Evolutionary conservation across 2,797 vertebrate genomes (phyloP), one percentile per base, ranked within the genome.

Genomic region (Lophotriccus pileatus): DNA sequence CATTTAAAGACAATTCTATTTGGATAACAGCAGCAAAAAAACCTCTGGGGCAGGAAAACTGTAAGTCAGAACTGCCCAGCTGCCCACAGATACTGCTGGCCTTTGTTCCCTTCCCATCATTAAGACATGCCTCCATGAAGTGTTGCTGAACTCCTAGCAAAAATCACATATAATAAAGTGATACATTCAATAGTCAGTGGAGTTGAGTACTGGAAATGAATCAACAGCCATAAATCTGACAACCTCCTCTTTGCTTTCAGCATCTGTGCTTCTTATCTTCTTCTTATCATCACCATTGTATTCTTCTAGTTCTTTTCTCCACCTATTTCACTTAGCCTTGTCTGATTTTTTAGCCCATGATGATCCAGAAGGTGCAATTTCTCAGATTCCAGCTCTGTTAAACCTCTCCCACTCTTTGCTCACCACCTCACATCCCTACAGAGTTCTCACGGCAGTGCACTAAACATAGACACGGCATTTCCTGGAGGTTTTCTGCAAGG

Each of bases 351-450:
- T 41, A 84, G 55, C 87, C 75, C 72, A 73, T 19, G 66, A 58
- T 3, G 18, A 91, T 68, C 73, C 73, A 84, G 75, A 89, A 95
- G 36, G 87, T 1, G 18, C 46, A 56, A 87, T 69, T 92, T 95
- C 79, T 92, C 89, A 66, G 60, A 44, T 89, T 78, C 53, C 59
- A 72, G 8, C 55, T 86, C 73, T 81, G 93, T 76, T 55, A 96
- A 91, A 87, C 46, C 23, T 89, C 93, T 87, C 87, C 89, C 73
- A 66, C 86, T 76, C 80, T 2, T 10, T 78, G 87, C 75, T 77
- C 83, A 88, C 82, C 2, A 2, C 73, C 50, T 83, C 75, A 43
- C 56, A 64, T 74, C 74, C 56, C 67, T 47, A 11, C 60, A 58
- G 64, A 75, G 64, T n/a, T 73, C 72, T 66, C 85, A 88, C 0